phyloP scores from a whole-genome alignment of 2,888 invertebrate genomes.

The Leptura quadrifasciata region DNA sequence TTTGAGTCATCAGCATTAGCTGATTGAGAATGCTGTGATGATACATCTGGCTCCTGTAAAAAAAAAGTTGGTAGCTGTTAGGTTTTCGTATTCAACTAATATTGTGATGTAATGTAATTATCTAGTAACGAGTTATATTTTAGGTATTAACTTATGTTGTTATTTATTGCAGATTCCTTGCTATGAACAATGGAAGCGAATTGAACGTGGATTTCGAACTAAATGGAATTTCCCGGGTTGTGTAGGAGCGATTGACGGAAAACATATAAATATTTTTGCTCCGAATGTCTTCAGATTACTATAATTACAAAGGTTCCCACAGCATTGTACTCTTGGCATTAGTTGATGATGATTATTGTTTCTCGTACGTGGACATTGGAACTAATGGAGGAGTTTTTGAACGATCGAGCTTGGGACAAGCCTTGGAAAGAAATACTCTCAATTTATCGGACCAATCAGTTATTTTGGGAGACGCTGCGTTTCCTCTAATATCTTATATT shows the following conservation, averaged over 20 bases:
- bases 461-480: no score
- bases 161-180: constrained; percentile 10
- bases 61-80: no score
- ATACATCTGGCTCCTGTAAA: no score
- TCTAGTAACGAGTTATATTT: not conserved
- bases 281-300: no score
- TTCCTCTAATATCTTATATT: no score
- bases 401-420: not conserved
- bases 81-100: no score
- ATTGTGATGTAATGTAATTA: no score
- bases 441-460: no score
- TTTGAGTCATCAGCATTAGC: not conserved
- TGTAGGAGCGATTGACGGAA: constrained; percentile 28
- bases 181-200: constrained; percentile 19
- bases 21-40: not conserved
- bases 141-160: not conserved
- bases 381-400: not conserved
- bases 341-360: constrained; percentile 6
- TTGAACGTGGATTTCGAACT: constrained; percentile 28
- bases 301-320: no score
- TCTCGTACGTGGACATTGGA: not conserved
- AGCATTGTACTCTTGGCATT: constrained; percentile 6
- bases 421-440: no score
- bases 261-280: constrained; percentile 25
- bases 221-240: constrained; percentile 29